A percentile compares a stretch with the other conserved stretches of the same genome.
phyloP scores from a whole-genome alignment of 1,140 invertebrate species.

The Apis laboriosa region DNA sequence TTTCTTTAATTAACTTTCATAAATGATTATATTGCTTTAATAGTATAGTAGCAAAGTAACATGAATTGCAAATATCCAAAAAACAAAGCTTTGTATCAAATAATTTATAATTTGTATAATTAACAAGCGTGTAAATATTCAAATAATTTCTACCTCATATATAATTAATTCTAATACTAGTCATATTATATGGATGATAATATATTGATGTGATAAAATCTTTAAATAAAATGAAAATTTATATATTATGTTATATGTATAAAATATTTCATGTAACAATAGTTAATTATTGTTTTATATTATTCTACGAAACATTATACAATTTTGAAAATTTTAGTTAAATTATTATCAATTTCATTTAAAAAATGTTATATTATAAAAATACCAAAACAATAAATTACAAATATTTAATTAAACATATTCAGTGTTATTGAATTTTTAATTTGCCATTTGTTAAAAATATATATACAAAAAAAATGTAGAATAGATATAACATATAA shows the following conservation, averaged over 20 bases:
- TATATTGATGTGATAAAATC: not conserved
- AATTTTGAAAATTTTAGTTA: not conserved
- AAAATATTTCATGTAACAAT: not conserved
- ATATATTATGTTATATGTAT: not conserved
- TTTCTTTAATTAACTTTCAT: not conserved
- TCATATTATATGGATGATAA: not conserved
- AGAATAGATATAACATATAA: no score
- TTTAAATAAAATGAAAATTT: slow-evolving; percentile 24
- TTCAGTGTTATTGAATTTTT: not conserved
- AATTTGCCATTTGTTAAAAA: not conserved
- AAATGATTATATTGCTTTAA: not conserved
- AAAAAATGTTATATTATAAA: not conserved
- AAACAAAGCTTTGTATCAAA: not conserved
- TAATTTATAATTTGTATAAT: not conserved
- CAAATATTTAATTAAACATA: not conserved
- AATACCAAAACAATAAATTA: not conserved
- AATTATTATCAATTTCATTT: not conserved
- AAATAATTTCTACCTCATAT: not conserved
- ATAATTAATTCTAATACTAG: not conserved
- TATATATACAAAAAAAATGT: not conserved
- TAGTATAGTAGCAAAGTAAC: not conserved
- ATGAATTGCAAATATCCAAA: not conserved
- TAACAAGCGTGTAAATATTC: not conserved
- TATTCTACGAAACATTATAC: not conserved
- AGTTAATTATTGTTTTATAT: not conserved